These are phyloP conservation scores for Diabrotica virgifera DNA, from an alignment of 1,140 invertebrate genomes.

Conservation along the genomic window DNA sequence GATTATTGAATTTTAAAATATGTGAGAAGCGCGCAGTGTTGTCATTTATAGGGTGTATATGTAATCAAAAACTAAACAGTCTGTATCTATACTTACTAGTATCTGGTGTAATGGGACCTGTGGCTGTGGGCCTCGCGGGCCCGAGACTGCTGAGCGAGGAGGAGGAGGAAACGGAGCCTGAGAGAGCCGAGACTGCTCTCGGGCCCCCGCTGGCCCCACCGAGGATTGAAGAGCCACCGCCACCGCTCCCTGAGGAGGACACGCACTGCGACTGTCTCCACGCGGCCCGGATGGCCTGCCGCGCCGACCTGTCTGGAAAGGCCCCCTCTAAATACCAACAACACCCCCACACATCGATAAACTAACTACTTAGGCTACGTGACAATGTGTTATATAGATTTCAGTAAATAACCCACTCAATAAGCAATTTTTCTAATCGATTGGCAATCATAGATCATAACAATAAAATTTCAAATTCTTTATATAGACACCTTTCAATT, in stretches of 20 bases:
- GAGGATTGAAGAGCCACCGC: conserved; percentile 46
- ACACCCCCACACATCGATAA: conserved; percentile 42
- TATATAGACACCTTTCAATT: too few species aligned
- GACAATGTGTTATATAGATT: neutral
- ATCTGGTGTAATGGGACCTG: conserved; percentile 71
- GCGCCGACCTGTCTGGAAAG: conserved; percentile 75
- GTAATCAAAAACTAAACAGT: too few species aligned
- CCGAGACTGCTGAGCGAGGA: conserved; percentile 66
- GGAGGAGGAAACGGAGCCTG: conserved; percentile 64
- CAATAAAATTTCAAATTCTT: too few species aligned
- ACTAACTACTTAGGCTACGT: neutral
- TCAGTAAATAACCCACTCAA: too few species aligned
- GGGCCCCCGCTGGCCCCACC: conserved; percentile 51
- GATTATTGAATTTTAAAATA: too few species aligned
- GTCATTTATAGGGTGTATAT: too few species aligned
- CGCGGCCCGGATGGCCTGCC: conserved; percentile 69
- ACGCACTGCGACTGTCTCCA: conserved; percentile 75
- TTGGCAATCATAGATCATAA: too few species aligned
- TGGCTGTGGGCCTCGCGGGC: conserved; percentile 52
- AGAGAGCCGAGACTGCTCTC: conserved; percentile 61
- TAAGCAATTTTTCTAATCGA: too few species aligned
- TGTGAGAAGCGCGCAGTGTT: too few species aligned
- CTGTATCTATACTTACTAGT: conserved; percentile 53
- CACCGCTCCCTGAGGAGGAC: conserved; percentile 59
- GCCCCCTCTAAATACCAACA: conserved; percentile 51